phyloP scores from a whole-genome alignment of 2,888 invertebrate genomes.

The Ophion ventricosus region DNA sequence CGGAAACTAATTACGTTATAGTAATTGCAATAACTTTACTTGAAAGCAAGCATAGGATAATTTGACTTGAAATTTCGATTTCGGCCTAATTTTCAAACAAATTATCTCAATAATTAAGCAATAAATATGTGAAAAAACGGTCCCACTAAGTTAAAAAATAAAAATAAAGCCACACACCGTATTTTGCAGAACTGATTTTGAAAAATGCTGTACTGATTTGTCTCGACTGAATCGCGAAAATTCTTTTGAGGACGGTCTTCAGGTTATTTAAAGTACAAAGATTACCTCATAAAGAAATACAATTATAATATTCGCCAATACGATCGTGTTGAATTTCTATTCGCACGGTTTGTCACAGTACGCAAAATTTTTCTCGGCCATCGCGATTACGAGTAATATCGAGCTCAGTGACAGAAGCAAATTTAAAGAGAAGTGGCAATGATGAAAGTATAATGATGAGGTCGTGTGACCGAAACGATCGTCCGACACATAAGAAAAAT shows the following conservation, averaged over 20 bases:
- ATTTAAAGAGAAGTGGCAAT: constrained; percentile 40
- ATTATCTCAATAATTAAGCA: not conserved
- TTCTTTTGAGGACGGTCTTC: not conserved
- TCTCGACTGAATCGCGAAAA: not conserved
- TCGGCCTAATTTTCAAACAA: no score
- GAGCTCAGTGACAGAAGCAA: constrained; percentile 21
- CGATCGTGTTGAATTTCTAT: not conserved
- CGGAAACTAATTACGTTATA: no score
- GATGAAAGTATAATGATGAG: constrained; percentile 29
- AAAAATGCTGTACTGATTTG: not conserved
- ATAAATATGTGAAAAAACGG: not conserved
- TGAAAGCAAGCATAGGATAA: no score
- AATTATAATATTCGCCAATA: not conserved
- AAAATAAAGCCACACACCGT: no score
- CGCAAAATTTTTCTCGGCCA: constrained; percentile 4
- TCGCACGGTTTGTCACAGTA: not conserved
- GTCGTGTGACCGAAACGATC: constrained; percentile 43
- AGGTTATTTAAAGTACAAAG: not conserved
- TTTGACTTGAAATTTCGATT: no score
- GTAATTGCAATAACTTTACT: no score
- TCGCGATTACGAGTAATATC: not conserved
- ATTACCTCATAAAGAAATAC: not conserved
- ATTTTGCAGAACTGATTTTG: not conserved
- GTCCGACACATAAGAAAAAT: constrained; percentile 40
- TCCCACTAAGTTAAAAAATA: not conserved